phyloP scores from a whole-genome alignment of 37 sponge, comb jelly and placozoan species.

The Haliclona indistincta region DNA sequence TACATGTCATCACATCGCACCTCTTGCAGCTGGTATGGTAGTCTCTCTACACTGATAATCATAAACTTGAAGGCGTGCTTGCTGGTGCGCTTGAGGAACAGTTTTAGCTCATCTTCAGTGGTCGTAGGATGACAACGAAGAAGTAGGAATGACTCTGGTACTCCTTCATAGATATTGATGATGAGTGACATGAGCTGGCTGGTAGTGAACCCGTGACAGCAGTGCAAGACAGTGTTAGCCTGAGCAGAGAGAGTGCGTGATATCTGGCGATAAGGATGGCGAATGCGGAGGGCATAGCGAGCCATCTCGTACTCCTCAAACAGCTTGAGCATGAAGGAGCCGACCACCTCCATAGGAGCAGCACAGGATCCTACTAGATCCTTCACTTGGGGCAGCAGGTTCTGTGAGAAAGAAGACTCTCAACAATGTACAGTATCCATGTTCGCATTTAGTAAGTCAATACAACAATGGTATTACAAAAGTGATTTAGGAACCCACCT shows the following conservation, averaged over 20 bases:
- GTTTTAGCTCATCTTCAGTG: slow-evolving; percentile 40
- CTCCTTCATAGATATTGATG: slow-evolving; percentile 41
- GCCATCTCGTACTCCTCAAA: slow-evolving; percentile 36
- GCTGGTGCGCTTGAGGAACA: slow-evolving; percentile 22
- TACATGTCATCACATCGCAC: background rate
- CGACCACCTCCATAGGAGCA: slow-evolving; percentile 58
- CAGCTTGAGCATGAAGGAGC: slow-evolving; percentile 41
- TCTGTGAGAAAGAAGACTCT: background rate
- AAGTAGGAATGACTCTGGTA: slow-evolving; percentile 40
- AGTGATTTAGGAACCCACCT: background rate
- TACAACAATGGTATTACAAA: background rate
- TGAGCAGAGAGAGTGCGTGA: slow-evolving; percentile 23
- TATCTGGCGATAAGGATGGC: background rate
- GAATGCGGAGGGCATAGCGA: slow-evolving; percentile 14
- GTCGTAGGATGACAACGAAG: slow-evolving; percentile 24
- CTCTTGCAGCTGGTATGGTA: slow-evolving; percentile 68
- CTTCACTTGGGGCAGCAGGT: background rate
- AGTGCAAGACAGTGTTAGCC: slow-evolving; percentile 43
- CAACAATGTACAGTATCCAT: background rate
- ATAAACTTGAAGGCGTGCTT: slow-evolving; percentile 36
- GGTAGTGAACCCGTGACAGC: slow-evolving; percentile 1
- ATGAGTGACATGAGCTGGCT: slow-evolving; percentile 32
- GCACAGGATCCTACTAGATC: background rate
- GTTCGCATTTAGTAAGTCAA: background rate
- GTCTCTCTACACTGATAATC: slow-evolving; percentile 46